Conservation (phyloP, 2,113 vertebrate genomes). For the Nyctibius bracteatus region DNA sequence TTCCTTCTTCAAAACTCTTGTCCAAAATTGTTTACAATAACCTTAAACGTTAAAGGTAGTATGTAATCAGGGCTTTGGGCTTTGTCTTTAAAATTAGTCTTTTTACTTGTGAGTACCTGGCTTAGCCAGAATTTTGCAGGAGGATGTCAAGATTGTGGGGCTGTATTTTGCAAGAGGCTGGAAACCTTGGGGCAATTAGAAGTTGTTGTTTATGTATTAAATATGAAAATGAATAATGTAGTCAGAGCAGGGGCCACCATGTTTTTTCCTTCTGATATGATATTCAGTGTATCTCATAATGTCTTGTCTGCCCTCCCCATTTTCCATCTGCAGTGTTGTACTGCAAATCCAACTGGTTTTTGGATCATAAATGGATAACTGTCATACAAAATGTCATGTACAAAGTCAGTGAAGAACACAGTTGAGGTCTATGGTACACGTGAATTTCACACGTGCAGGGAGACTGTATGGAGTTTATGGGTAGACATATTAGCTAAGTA, state of each 20-base stretch:
- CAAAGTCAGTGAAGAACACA: not conserved
- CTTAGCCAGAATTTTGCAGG: not conserved
- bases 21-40: not conserved
- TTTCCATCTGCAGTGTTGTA: not conserved
- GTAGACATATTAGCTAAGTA: not conserved
- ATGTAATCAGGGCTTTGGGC: not conserved
- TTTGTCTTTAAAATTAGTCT: not conserved
- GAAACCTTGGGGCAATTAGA: not conserved
- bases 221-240: conserved; percentile 33
- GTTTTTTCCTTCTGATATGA: not conserved
- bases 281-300: not conserved
- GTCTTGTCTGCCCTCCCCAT: not conserved
- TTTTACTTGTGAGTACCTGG: not conserved
- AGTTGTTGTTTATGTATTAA: conserved; percentile 4
- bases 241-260: not conserved
- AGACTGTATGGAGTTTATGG: not conserved
- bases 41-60: not conserved
- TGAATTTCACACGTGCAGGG: not conserved
- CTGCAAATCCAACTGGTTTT: not conserved
- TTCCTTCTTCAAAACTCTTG: not conserved
- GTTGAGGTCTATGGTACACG: not conserved
- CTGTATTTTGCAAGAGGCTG: not conserved
- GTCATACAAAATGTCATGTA: not conserved
- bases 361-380: not conserved
- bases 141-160: not conserved